These are phyloP conservation scores for Andrena flavipes DNA, from an alignment of 2,888 invertebrate genomes.

Conservation along the genomic window DNA sequence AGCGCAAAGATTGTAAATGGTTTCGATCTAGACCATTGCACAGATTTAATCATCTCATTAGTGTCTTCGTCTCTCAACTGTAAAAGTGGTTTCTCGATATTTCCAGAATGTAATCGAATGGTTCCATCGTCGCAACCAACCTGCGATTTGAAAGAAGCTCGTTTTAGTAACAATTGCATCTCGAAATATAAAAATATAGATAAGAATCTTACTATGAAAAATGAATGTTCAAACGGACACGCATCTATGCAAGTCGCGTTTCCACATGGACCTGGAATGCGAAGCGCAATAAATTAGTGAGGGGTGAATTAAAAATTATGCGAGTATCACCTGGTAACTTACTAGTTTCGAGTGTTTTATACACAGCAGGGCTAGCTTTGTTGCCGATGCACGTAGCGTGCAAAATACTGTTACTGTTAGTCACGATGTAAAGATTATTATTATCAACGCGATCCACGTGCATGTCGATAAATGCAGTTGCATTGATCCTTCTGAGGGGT, in stretches of 20 bases:
- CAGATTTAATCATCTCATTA: constrained; percentile 80
- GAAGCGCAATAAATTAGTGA: constrained; percentile 24
- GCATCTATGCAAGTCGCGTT: constrained; percentile 85
- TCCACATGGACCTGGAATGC: constrained; percentile 77
- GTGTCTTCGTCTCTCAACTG: constrained; percentile 79
- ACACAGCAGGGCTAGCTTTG: constrained; percentile 75
- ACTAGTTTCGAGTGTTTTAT: constrained; percentile 76
- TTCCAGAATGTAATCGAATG: constrained; percentile 85
- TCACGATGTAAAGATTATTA: constrained; percentile 85
- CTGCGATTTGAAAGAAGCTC: constrained; percentile 67
- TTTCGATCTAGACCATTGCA: constrained; percentile 86
- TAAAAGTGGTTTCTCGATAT: constrained; percentile 84
- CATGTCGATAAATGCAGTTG: constrained; percentile 82
- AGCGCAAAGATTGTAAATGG: constrained; percentile 86
- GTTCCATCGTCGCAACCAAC: constrained; percentile 86
- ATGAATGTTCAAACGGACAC: constrained; percentile 85
- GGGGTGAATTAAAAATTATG: neutral
- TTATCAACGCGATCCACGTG: constrained; percentile 83
- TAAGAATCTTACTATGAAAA: constrained; percentile 83
- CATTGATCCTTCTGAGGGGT: constrained; percentile 32
- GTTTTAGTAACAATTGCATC: neutral
- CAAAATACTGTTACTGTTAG: constrained; percentile 85
- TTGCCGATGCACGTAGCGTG: constrained; percentile 82
- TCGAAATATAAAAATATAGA: neutral
- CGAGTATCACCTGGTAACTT: constrained; percentile 34